Evolutionary conservation across 2,888 invertebrate species (phyloP), one percentile per base, ranked within the genome.

Genomic region (Cynaeus angustus): DNA sequence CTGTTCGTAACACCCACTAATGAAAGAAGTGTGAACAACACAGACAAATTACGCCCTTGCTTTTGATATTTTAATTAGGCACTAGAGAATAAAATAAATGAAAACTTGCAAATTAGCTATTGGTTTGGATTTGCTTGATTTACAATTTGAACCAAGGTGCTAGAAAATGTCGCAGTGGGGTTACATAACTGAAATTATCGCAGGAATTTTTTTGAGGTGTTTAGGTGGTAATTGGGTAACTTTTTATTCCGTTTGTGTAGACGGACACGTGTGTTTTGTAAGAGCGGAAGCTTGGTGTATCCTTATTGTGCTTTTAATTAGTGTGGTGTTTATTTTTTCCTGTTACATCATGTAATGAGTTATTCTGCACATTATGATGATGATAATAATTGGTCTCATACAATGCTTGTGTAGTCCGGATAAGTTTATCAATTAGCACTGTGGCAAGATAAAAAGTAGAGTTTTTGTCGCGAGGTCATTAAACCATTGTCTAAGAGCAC

Each of bases 381-480:
- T 43, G 28, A 26, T 59, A 46, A 59, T 59, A 45, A 10, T 21
- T 33, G 26, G 48, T 33, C 45, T 46, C 16, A n/a, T n/a, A 62
- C 62, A 50, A 38, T 62, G 16, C 21, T 64, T 53, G 52, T 8
- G n/a, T 30, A 43, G 45, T 33, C 53, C 48, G 56, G 66, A 56
- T 58, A 56, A 66, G 48, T 66, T 65, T 66, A 66, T 66, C 66
- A 66, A 66, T 66, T 66, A 66, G 38, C 56, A 53, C 26, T 12
- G 37, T 21, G 9, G 55, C 26, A 52, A 28, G 67, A 66, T 56
- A 46, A 56, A 66, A 56, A 53, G 33, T n/a, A 8, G 13, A 13
- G 33, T 37, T 62, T 62, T 65, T 65, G 65, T 65, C 45, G 62
- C 61, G 55, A 55, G 66, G 62, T 68, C 68, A 56, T 68, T 68